Evolutionary conservation across 2,888 invertebrate species (phyloP).

Genomic region (Drosophila niveifrons): DNA sequence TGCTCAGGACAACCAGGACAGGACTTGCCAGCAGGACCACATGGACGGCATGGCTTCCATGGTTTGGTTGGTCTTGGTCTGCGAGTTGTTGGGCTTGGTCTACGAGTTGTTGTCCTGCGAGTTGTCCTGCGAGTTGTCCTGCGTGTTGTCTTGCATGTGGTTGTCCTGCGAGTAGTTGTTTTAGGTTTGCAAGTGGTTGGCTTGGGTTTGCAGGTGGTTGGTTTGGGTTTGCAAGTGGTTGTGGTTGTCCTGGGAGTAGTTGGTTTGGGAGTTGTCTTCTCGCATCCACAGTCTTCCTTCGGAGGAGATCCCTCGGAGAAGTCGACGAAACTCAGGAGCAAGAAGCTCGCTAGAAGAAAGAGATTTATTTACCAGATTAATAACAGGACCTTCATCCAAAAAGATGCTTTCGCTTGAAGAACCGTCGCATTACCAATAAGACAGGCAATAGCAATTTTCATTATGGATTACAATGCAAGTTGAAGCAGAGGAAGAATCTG

Average conservation of each 20-base stretch:
- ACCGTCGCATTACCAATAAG: conserved; percentile 8
- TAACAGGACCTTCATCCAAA: neutral
- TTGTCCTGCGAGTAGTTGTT: no score
- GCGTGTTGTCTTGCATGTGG: neutral
- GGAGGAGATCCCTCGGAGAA: neutral
- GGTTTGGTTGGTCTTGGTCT: neutral
- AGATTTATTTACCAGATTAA: neutral
- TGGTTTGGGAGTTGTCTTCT: neutral
- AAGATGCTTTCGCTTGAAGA: no score
- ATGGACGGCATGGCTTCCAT: conserved; percentile 18
- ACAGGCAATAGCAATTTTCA: conserved; percentile 10
- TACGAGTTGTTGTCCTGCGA: neutral
- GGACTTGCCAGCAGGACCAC: conserved; percentile 42
- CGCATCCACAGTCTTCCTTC: neutral
- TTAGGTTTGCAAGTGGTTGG: no score
- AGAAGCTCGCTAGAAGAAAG: conserved; percentile 1
- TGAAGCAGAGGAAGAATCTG: conserved; percentile 6
- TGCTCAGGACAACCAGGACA: conserved; percentile 28
- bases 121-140: neutral
- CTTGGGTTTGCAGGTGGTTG: no score
- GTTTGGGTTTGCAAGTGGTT: no score
- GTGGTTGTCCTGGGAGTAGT: neutral
- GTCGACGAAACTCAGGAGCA: conserved; percentile 8
- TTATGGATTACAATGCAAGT: conserved; percentile 1
- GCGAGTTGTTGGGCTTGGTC: neutral